phyloP scores from a whole-genome alignment of 2,797 vertebrate genomes.

The Propithecus deckenii region DNA sequence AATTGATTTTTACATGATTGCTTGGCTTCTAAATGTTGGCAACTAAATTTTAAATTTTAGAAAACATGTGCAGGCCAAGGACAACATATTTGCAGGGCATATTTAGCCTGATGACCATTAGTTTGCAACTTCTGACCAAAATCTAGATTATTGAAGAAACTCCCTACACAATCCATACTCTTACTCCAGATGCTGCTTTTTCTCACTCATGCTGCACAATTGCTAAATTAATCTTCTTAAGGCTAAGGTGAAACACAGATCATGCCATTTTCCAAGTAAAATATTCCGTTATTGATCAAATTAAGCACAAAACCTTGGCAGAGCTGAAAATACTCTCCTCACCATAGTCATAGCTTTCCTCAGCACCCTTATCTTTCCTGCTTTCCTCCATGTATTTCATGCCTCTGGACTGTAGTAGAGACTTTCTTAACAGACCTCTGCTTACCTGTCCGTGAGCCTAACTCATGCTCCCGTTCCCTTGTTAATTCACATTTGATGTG shows the following conservation, averaged over 20 bases:
- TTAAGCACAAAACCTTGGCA: not conserved
- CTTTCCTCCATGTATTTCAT: not conserved
- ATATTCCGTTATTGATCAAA: not conserved
- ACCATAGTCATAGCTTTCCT: not conserved
- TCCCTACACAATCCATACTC: not conserved
- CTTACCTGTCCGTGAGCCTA: not conserved
- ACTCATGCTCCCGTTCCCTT: not conserved
- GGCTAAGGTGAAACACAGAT: not conserved
- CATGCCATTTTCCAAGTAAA: not conserved
- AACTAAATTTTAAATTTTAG: constrained; percentile 15
- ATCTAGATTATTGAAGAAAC: not conserved
- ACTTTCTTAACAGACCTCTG: not conserved
- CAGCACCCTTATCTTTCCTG: not conserved
- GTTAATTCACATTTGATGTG: not conserved
- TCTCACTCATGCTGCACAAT: not conserved
- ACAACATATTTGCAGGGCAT: not conserved
- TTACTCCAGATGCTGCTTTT: not conserved
- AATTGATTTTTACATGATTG: not conserved
- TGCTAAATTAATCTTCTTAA: not conserved
- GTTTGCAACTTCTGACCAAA: not conserved
- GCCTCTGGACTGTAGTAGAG: not conserved
- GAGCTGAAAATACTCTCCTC: not conserved
- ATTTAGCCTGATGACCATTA: not conserved
- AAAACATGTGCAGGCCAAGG: not conserved
- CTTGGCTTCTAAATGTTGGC: not conserved